Evolutionary conservation across 2,888 invertebrate genomes (phyloP).

Genomic region (Mycalesis mineus): DNA sequence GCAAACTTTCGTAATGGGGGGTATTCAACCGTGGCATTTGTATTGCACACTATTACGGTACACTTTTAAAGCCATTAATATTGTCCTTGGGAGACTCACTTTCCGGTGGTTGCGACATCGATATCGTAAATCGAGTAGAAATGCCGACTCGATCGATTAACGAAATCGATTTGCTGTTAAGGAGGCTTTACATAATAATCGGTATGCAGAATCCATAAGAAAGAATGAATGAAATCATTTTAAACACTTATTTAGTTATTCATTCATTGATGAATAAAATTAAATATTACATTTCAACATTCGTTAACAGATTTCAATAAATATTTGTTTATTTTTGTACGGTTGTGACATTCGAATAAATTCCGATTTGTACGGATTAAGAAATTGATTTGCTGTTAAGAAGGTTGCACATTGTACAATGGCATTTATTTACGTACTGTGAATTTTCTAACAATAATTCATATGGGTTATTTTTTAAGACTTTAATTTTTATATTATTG

Average conservation of each 20-base stretch:
- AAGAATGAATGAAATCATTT: neutral
- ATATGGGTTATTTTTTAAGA: no score
- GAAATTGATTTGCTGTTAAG: neutral
- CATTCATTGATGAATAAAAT: no score
- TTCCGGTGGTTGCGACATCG: conserved; percentile 36
- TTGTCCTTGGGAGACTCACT: conserved; percentile 37
- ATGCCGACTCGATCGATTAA: conserved; percentile 22
- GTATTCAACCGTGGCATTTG: conserved; percentile 32
- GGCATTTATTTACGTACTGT: neutral
- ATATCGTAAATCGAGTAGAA: conserved; percentile 32
- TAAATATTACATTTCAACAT: no score
- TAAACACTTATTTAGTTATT: no score
- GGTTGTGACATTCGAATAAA: neutral
- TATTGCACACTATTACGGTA: conserved; percentile 32
- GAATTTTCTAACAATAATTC: neutral
- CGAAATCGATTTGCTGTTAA: conserved; percentile 20
- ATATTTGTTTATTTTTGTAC: neutral
- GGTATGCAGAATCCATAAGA: neutral
- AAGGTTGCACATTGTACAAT: neutral
- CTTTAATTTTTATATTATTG: no score
- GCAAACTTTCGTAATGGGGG: conserved; percentile 29
- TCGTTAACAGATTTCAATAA: neutral
- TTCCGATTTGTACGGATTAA: neutral
- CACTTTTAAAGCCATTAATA: conserved; percentile 35
- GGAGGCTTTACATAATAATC: conserved; percentile 13